phyloP scores from a whole-genome alignment of 2,888 invertebrate genomes.

The Sceliomorpha sp. region DNA sequence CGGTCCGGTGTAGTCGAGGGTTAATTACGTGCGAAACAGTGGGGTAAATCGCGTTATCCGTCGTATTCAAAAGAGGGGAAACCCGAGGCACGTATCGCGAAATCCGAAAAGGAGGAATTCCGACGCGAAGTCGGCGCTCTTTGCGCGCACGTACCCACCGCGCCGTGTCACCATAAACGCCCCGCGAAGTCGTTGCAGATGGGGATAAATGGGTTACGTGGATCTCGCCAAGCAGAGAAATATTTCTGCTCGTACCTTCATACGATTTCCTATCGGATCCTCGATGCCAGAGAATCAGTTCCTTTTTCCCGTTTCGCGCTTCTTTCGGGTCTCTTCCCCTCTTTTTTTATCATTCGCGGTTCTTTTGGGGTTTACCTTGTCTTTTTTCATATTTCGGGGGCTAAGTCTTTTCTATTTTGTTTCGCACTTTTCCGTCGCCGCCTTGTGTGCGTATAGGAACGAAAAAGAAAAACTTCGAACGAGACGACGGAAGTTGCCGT shows the following conservation, averaged over 20 bases:
- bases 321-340: no score
- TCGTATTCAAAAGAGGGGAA: constrained; percentile 20
- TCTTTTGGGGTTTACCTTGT: no score
- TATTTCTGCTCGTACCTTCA: constrained; percentile 24
- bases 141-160: constrained; percentile 42
- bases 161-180: constrained; percentile 33
- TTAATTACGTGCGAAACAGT: constrained; percentile 4
- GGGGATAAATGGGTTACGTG: constrained; percentile 41
- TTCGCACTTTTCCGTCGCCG: no score
- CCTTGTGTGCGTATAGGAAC: no score
- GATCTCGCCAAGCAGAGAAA: constrained; percentile 30
- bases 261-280: neutral
- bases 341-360: no score
- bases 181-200: constrained; percentile 30
- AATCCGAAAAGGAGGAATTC: constrained; percentile 26
- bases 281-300: constrained; percentile 6
- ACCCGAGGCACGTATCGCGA: constrained; percentile 36
- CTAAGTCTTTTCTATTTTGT: no score
- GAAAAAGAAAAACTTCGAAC: no score
- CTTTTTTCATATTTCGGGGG: no score
- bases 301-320: neutral
- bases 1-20: no score
- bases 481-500: no score
- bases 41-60: constrained; percentile 17
- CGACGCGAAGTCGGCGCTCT: constrained; percentile 24